phyloP scores from a whole-genome alignment of 2,888 invertebrate species.

The Aricia artaxerxes region DNA sequence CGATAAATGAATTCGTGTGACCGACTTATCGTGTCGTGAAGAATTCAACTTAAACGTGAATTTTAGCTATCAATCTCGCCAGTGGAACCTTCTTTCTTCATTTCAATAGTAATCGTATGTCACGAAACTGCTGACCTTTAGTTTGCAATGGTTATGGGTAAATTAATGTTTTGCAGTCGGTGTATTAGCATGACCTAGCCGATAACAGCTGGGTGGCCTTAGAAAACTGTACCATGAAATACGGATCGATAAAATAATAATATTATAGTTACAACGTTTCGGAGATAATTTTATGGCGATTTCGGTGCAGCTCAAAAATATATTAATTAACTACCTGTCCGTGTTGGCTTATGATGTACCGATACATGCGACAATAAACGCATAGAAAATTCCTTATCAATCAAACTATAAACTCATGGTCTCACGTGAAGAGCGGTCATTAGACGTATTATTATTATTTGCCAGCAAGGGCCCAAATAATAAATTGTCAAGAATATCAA shows the following conservation, averaged over 20 bases:
- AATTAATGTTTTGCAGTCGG: constrained; percentile 17
- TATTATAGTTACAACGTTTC: background rate
- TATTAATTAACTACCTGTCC: too few relatives aligned
- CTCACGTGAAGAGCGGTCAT: too few relatives aligned
- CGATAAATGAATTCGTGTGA: constrained; percentile 15
- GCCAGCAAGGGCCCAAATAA: background rate
- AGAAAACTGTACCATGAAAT: background rate
- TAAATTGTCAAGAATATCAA: background rate
- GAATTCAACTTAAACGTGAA: background rate
- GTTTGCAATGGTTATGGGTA: constrained; percentile 10
- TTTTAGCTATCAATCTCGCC: background rate
- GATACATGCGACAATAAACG: too few relatives aligned
- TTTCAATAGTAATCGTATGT: constrained; percentile 7
- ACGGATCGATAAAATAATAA: background rate
- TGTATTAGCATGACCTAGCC: background rate
- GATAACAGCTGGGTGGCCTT: constrained; percentile 4
- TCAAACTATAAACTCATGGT: too few relatives aligned
- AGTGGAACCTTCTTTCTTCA: background rate
- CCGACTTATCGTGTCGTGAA: background rate
- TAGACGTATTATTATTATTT: too few relatives aligned
- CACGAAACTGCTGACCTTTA: constrained; percentile 20
- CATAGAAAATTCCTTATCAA: too few relatives aligned
- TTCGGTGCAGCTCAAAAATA: too few relatives aligned
- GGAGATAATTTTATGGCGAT: too few relatives aligned
- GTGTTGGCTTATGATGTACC: too few relatives aligned